Evolutionary conservation across 2,888 invertebrate species (phyloP), one percentile per base, ranked within the genome.

Genomic region (Epinotia demarniana): DNA sequence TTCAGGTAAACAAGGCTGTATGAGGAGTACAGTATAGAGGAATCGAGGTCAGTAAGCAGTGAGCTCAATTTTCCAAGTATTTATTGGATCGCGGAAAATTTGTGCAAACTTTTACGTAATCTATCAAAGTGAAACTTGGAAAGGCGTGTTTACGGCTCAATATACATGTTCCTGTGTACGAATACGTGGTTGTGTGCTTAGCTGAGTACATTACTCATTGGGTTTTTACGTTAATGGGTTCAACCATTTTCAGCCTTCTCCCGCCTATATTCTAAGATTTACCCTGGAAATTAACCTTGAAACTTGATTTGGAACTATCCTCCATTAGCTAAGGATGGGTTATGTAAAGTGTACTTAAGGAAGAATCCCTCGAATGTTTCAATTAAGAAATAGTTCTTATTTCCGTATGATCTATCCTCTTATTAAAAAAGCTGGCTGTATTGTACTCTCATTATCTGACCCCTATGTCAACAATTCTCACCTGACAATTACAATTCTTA

Each of bases 1-100:
- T 89, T 76, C 91, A 92, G 91, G 92, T 92, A 92, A 90, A 88
- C 85, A 87, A 83, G 79, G 75, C 77, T 76, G 76, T 39, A 62
- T 46, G 19, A 78, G 77, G 78, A 76, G 53, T 60, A 68, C 46
- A 68, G 71, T 72, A 75, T 69, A 58, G 58, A 63, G 71, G 67
- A 61, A 70, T 81, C 77, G 82, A 83, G 84, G 85, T 84, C 81
- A 80, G 85, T 84, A 83, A 84, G 83, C 81, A 83, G 79, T 76
- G 77, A 76, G 76, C 79, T 27, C 60, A 60, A 67, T 67, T 72
- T 72, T 43, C 70, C 53, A 53, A 71, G 58, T 43, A 57, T 53
- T 75, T 66, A 66, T 75, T 71, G 60, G 19, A n/a, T 66, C 43
- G 19, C 49, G 75, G 64, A 70, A 66, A 61, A 58, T 70, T 63